A percentile compares a stretch with the other conserved stretches of the same genome.
These are phyloP conservation scores for Melanotaenia maccullochi DNA, from an alignment of 2,797 vertebrate species.

Conservation along the genomic window DNA sequence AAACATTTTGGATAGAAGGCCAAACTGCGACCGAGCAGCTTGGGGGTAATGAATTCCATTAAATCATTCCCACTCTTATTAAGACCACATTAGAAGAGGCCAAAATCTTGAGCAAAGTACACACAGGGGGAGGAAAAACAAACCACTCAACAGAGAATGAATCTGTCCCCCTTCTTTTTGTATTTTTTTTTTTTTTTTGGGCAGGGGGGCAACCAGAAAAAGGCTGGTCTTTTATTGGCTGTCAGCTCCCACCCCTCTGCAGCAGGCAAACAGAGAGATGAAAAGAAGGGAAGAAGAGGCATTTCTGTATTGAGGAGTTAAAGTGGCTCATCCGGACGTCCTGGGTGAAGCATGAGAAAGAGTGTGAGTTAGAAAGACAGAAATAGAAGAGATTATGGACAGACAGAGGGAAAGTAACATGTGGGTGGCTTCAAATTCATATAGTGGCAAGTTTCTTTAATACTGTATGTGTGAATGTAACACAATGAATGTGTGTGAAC, in stretches of 20 bases:
- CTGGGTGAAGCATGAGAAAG: conserved; percentile 74
- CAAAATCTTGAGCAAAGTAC: conserved; percentile 76
- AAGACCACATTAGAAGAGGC: conserved; percentile 76
- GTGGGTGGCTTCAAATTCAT: conserved; percentile 34
- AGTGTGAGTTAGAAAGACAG: conserved; percentile 28
- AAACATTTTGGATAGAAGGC: conserved; percentile 63
- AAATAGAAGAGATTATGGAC: conserved; percentile 27
- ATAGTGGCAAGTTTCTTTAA: conserved; percentile 33
- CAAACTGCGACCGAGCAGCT: conserved; percentile 50
- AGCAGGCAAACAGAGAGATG: conserved; percentile 72
- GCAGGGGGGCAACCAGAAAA: conserved; percentile 47
- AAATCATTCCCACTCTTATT: conserved; percentile 76
- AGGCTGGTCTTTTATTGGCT: conserved; percentile 75
- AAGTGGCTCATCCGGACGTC: conserved; percentile 72
- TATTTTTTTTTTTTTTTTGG: conserved; percentile 44
- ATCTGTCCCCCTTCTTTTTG: conserved; percentile 23
- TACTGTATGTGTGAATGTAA: conserved; percentile 38
- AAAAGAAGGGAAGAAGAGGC: conserved; percentile 66
- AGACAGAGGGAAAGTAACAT: conserved; percentile 33
- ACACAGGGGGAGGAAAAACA: conserved; percentile 77
- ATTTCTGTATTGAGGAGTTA: conserved; percentile 68
- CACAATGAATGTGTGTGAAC: conserved; percentile 49
- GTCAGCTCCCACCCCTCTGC: conserved; percentile 66
- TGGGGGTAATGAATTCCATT: conserved; percentile 77
- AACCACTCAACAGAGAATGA: conserved; percentile 76